Conservation (phyloP, 1,140 invertebrate genomes). For the Euwallacea fornicatus region DNA sequence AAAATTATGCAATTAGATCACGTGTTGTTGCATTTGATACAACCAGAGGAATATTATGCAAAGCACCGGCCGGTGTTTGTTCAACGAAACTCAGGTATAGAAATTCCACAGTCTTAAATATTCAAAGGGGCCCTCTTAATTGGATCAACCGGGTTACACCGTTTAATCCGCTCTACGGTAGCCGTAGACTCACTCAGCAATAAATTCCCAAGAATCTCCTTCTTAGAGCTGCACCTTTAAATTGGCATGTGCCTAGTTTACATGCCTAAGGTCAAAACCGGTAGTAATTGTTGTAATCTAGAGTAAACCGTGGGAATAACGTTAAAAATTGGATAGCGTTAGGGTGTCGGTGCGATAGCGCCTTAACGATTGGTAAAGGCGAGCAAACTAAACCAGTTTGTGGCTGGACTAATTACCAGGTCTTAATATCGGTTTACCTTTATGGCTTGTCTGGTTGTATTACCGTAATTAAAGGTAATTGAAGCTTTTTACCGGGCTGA, state of each 20-base stretch:
- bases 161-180: conserved; percentile 7
- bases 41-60: conserved; percentile 6
- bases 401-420: conserved; percentile 31
- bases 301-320: neutral
- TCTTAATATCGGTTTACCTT: conserved; percentile 37
- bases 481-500: conserved; percentile 28
- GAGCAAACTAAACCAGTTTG: conserved; percentile 26
- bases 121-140: conserved; percentile 18
- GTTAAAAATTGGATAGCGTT: too few relatives aligned
- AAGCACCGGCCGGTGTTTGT: conserved; percentile 9
- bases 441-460: conserved; percentile 35
- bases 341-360: neutral
- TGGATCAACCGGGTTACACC: conserved; percentile 7
- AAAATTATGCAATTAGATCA: too few relatives aligned
- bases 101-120: conserved; percentile 25
- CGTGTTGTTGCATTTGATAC: too few relatives aligned
- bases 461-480: conserved; percentile 36
- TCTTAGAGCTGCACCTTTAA: too few relatives aligned
- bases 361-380: neutral
- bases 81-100: conserved; percentile 18
- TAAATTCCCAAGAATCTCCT: neutral
- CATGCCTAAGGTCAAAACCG: neutral
- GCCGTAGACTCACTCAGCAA: neutral
- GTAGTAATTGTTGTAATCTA: neutral
- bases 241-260: neutral